Conservation (phyloP, 2,888 invertebrate species). For the Octonoba sinensis region DNA sequence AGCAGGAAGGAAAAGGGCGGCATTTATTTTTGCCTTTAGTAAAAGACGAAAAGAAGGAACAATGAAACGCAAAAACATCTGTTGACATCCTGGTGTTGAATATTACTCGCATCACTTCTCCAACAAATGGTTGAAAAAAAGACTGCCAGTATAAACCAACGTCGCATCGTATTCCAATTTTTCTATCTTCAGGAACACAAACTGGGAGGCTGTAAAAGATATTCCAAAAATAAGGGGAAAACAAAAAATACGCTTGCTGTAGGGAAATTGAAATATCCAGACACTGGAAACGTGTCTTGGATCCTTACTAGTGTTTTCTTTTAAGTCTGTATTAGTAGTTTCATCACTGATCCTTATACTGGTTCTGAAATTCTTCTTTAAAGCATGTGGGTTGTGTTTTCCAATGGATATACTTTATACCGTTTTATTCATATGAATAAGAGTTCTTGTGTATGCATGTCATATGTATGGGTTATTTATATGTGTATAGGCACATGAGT, state of each 20-base stretch:
- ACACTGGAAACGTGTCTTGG: constrained; percentile 19
- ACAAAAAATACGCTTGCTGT: constrained; percentile 38
- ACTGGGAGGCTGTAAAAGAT: constrained; percentile 48
- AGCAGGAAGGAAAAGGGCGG: too few relatives aligned
- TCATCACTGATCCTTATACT: constrained; percentile 4
- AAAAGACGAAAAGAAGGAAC: neutral
- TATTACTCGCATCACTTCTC: constrained; percentile 45
- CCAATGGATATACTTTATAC: too few relatives aligned
- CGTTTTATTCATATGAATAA: too few relatives aligned
- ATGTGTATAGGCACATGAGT: too few relatives aligned
- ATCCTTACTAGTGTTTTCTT: constrained; percentile 39
- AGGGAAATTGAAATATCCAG: constrained; percentile 5
- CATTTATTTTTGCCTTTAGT: too few relatives aligned
- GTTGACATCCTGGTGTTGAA: constrained; percentile 37
- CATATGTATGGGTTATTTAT: too few relatives aligned
- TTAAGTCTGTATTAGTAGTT: constrained; percentile 39
- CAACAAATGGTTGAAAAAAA: constrained; percentile 39
- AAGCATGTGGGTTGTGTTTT: too few relatives aligned
- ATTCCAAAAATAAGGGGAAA: constrained; percentile 20
- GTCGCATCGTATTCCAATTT: constrained; percentile 56
- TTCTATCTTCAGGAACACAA: constrained; percentile 45
- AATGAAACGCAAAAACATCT: constrained; percentile 40
- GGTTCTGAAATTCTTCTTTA: too few relatives aligned
- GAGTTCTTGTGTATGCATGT: too few relatives aligned
- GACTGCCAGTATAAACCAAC: constrained; percentile 32